These are phyloP conservation scores for Cepaea nemoralis DNA, from an alignment of 1,140 invertebrate species.

Conservation along the genomic window DNA sequence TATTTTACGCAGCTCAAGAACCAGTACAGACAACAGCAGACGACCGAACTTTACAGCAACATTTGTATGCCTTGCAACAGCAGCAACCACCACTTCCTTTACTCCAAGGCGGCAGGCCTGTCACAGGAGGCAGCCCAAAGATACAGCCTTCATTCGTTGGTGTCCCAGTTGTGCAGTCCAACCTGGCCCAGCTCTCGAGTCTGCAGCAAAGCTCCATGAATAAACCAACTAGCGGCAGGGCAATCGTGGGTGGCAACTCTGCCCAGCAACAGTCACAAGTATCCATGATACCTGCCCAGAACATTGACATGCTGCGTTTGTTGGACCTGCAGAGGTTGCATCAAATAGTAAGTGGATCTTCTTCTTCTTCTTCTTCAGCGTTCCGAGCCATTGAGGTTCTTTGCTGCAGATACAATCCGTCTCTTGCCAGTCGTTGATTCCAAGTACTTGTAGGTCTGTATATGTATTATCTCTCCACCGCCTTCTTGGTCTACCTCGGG, in stretches of 20 bases:
- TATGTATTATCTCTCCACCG: too few relatives aligned
- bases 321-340: slow-evolving; percentile 54
- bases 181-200: not conserved
- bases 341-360: slow-evolving; percentile 41
- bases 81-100: not conserved
- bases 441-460: too few relatives aligned
- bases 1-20: slow-evolving; percentile 7
- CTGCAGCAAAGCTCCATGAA: not conserved
- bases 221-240: slow-evolving; percentile 12
- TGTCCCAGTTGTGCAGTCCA: not conserved
- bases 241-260: slow-evolving; percentile 29
- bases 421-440: too few relatives aligned
- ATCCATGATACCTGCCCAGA: not conserved
- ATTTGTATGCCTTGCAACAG: slow-evolving; percentile 10
- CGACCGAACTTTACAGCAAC: slow-evolving; percentile 18
- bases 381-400: not conserved
- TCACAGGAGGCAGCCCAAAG: slow-evolving; percentile 14
- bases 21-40: not conserved
- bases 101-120: slow-evolving; percentile 6
- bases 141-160: not conserved
- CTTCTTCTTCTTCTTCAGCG: too few relatives aligned
- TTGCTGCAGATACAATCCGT: too few relatives aligned
- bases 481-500: too few relatives aligned
- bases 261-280: slow-evolving; percentile 28
- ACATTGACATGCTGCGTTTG: slow-evolving; percentile 50